Percentiles rank a stretch among this genome's conserved stretches.
These are phyloP conservation scores for Myathropa florea DNA, from an alignment of 2,888 invertebrate species.

Conservation along the genomic window DNA sequence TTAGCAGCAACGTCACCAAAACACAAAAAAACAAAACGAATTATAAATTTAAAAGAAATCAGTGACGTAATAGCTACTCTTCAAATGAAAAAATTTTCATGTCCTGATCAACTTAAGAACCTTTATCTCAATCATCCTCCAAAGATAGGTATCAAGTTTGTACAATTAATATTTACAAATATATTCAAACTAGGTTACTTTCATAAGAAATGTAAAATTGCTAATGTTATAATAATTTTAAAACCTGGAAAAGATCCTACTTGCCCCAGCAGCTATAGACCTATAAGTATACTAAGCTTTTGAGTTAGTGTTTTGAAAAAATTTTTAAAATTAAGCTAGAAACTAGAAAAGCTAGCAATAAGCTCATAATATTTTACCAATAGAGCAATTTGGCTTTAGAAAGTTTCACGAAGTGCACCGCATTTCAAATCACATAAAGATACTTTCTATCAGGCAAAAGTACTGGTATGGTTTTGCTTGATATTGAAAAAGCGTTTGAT, in stretches of 20 bases:
- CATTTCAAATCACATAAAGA: background rate
- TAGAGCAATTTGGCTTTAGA: constrained; percentile 17
- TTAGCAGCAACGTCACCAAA: no score
- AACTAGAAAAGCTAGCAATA: constrained; percentile 37
- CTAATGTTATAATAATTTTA: no score
- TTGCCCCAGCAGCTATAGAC: constrained; percentile 26
- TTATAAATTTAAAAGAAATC: background rate
- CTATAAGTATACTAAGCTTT: constrained; percentile 58
- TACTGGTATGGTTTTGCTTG: constrained; percentile 74
- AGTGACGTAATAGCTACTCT: background rate
- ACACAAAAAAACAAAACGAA: background rate
- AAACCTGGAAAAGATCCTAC: background rate
- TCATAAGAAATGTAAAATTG: background rate
- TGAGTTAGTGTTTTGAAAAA: constrained; percentile 59
- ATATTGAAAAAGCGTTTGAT: constrained; percentile 76
- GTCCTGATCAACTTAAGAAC: background rate
- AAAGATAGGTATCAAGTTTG: background rate
- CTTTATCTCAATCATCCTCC: background rate
- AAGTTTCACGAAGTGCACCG: background rate
- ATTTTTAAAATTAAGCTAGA: constrained; percentile 38
- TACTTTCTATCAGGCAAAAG: background rate
- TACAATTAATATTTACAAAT: background rate
- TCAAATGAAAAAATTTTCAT: no score
- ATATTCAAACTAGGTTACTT: background rate
- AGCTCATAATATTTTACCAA: constrained; percentile 26